Evolutionary conservation across 2,113 vertebrate genomes (phyloP), one percentile per base, ranked within the genome.

Genomic region (Rana temporaria): DNA sequence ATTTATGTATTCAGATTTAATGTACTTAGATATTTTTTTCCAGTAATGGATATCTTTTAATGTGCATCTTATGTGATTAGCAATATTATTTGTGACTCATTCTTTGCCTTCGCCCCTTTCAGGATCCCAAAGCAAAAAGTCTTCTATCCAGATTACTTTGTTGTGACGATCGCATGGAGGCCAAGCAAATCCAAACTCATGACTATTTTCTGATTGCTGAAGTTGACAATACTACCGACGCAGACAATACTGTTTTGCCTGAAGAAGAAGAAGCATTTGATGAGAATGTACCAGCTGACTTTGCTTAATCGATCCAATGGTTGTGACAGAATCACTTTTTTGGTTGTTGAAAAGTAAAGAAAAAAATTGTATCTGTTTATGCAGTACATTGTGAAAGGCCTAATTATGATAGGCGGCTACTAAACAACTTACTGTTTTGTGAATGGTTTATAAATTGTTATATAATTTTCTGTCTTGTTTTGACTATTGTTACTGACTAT

Each of bases 61-160:
- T 60, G 57, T 60, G 9, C 16, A 60, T 60, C 9, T 19, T 5
- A 9, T 20, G 17, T 60, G 3, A 9, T 20, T n/a, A 60, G 17
- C 20, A 19, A 60, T 4, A 60, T n/a, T 7, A 60, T 7, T n/a
- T n/a, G 57, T 60, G 57, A 4, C 8, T 60, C 26, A 73, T 30
- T 30, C 26, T 30, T 30, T 30, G 26, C 12, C 12, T 9, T 11
- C 42, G 14, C 11, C 42, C 24, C 84, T 84, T 85, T 2, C 78
- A 93, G 91, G 89, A 90, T 81, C 80, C 87, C 86, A 91, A 90
- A 86, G 78, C 91, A 84, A 90, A 88, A 88, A 84, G 87, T 81
- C 89, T 93, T 30, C 87, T 93, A 1, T 84, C 62, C 64, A 88
- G 85, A 77, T 89, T 93, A 82, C 88, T 94, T 55, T 89, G 57